Percentiles rank a stretch among this genome's conserved stretches.
These are phyloP conservation scores for Matsumurasca onukii DNA, from an alignment of 1,140 invertebrate genomes.

Conservation along the genomic window DNA sequence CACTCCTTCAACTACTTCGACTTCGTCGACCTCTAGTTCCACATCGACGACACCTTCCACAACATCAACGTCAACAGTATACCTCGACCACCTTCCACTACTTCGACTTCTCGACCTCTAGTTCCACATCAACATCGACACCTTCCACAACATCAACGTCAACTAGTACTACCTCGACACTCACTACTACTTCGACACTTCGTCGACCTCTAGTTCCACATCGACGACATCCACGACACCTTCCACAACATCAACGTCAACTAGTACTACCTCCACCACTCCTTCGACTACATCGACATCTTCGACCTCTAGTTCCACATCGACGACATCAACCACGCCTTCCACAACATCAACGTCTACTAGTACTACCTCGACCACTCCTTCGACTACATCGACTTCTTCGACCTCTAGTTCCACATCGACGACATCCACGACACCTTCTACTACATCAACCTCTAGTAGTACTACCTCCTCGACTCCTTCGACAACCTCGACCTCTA, in stretches of 20 bases:
- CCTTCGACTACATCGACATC: no score
- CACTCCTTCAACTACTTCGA: not conserved
- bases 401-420: not conserved
- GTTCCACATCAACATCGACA: not conserved
- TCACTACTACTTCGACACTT: conserved; percentile 1
- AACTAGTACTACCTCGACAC: not conserved
- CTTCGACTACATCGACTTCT: not conserved
- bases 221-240: no score
- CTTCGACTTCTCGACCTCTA: not conserved
- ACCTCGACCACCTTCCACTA: not conserved
- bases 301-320: no score
- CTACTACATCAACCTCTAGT: not conserved
- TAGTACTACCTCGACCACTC: no score
- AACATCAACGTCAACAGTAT: not conserved
- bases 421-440: conserved; percentile 5
- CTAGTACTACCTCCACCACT: no score
- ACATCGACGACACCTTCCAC: not conserved
- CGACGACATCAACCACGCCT: no score
- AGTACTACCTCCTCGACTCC: not conserved
- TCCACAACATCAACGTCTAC: not conserved
- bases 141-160: conserved; percentile 6
- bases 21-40: no score
- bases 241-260: no score
- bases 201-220: no score
- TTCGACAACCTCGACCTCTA: not conserved